These are phyloP conservation scores for Montipora foliosa DNA, from an alignment of 64 coral and sea anemone genomes.

Conservation along the genomic window DNA sequence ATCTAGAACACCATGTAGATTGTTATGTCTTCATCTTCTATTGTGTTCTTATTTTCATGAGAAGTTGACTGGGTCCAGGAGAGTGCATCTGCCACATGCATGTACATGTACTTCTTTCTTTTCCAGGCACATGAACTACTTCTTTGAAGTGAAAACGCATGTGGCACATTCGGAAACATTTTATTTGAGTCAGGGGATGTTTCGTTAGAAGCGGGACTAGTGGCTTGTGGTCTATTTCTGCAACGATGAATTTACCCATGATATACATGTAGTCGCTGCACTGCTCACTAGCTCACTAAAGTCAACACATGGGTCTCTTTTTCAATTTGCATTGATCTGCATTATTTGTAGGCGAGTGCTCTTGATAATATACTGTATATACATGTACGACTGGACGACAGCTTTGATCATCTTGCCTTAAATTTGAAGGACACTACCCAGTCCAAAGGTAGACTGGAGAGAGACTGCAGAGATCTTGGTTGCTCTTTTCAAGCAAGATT, in stretches of 20 bases:
- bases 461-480: constrained; percentile 54
- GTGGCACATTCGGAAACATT: constrained; percentile 2
- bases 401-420: too few species aligned
- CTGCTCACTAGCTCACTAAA: constrained; percentile 36
- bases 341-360: too few species aligned
- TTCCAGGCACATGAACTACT: constrained; percentile 7
- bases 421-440: too few species aligned
- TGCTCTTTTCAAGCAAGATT: too few species aligned
- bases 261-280: constrained; percentile 37
- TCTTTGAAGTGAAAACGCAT: constrained; percentile 48
- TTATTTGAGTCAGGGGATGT: neutral
- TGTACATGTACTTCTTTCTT: constrained; percentile 2
- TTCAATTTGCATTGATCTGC: constrained; percentile 35
- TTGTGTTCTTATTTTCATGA: neutral
- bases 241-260: neutral
- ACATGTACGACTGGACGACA: too few species aligned
- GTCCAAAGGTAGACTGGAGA: neutral
- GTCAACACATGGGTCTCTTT: constrained; percentile 30
- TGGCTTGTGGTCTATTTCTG: too few species aligned
- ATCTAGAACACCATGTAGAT: constrained; percentile 30
- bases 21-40: constrained; percentile 12
- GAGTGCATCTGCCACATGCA: too few species aligned
- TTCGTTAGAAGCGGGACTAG: neutral
- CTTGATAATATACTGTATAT: too few species aligned
- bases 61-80: neutral